phyloP scores from a whole-genome alignment of 2,113 vertebrate genomes.

The Albula goreensis region DNA sequence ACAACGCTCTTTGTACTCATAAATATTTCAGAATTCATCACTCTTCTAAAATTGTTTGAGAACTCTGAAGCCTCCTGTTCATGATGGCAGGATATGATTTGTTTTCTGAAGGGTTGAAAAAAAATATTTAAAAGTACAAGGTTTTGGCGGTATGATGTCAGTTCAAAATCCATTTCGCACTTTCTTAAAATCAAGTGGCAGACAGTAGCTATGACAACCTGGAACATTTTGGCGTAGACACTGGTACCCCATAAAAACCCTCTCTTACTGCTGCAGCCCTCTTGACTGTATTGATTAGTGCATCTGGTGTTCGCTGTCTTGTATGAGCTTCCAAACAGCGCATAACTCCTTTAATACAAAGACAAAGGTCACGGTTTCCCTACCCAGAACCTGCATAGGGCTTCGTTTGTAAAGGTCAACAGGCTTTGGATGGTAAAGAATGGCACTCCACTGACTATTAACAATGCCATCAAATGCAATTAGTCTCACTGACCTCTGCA shows the following conservation, averaged over 20 bases:
- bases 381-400: not conserved
- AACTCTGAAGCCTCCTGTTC: not conserved
- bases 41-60: not conserved
- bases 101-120: not conserved
- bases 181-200: slow-evolving; percentile 30
- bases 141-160: not conserved
- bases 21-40: not conserved
- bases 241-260: slow-evolving; percentile 6
- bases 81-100: too few relatives aligned
- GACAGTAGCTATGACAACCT: slow-evolving; percentile 47
- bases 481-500: not conserved
- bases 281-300: not conserved
- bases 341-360: not conserved
- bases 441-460: not conserved
- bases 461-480: not conserved
- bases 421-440: not conserved
- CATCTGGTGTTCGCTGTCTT: not conserved
- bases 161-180: slow-evolving; percentile 5
- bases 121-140: not conserved
- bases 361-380: too few relatives aligned
- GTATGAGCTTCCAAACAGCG: not conserved
- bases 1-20: slow-evolving; percentile 15
- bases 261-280: not conserved
- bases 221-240: slow-evolving; percentile 5
- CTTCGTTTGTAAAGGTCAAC: not conserved